A percentile compares a stretch with the other conserved stretches of the same genome.
phyloP scores from a whole-genome alignment of 92 coral and sea anemone genomes.

The Umimayanthus kanabou region DNA sequence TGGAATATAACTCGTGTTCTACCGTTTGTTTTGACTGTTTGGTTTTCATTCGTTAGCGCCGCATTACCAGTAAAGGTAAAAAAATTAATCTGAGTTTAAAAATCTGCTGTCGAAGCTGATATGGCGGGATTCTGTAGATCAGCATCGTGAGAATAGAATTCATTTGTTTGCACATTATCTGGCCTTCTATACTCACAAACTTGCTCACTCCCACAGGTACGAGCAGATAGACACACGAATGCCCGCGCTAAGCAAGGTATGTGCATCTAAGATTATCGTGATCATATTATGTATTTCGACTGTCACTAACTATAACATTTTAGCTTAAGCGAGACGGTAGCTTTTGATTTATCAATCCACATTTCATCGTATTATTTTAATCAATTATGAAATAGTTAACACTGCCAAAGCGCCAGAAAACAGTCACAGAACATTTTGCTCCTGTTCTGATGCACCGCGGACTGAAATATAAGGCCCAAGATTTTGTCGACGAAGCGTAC shows the following conservation, averaged over 20 bases:
- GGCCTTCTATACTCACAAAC: not conserved
- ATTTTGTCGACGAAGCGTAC: not conserved
- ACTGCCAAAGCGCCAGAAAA: not conserved
- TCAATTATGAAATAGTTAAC: not conserved
- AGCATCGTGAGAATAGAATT: not conserved
- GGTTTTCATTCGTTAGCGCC: not conserved
- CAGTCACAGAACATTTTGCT: not conserved
- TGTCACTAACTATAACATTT: not conserved
- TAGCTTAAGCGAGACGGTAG: not conserved
- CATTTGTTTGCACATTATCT: too few species aligned
- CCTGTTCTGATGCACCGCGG: not conserved
- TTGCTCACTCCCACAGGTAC: not conserved
- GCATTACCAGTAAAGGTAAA: not conserved
- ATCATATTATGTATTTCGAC: not conserved
- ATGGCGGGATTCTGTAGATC: not conserved
- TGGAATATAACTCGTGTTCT: not conserved
- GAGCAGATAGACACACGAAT: not conserved
- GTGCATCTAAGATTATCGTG: not conserved
- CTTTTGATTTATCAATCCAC: not conserved
- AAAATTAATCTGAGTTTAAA: not conserved
- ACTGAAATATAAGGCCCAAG: not conserved
- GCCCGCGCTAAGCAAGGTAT: not conserved
- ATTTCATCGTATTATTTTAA: not conserved
- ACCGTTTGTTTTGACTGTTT: not conserved
- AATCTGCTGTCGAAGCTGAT: not conserved